Base-by-base conservation (phyloP, 2,888 invertebrate genomes). In the Lissonota sp. region DNA sequence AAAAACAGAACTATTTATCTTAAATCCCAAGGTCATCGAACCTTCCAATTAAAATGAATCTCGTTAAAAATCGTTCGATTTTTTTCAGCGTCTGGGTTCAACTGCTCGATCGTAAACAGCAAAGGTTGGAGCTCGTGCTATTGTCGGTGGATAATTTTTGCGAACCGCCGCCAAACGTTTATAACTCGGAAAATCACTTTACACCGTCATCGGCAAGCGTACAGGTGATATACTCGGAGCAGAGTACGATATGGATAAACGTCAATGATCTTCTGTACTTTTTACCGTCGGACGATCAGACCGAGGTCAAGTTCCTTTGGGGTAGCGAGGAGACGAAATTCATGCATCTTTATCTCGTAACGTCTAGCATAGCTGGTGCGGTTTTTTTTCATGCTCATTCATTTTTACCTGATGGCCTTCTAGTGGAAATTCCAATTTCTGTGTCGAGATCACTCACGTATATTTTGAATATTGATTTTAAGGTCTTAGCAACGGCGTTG, bases 321-420 rank as follows among this genome's bases (percentile, higher is more conserved):
- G 97, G 97, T 0, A 97, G 97, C 53, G 99, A 99, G 93, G 97
- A 98, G 91, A 96, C 96, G 0, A 98, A 98, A 0, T 98, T 95
- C 90, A 94, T 98, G 70, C 99, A 99, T 91, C 94, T 99, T 78
- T 98, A 98, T 91, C 93, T 96, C 71, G 94, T 97, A 58, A 96
- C 96, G 0, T 96, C 97, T 66, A 92, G 93, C 82, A 90, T 94
- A 86, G 90, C 92, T 63, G 91, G 92, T 91, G 80, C 37, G 83
- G 79, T 40, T 37, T 70, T 14, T 14, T 39, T 16, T 39, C 10
- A 8, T 60, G 6, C 26, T 44, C 16, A 46, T 16, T 60, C 37
- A n/a, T 53, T 46, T 51, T 42, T 6, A 44, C 46, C 37, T 55
- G 26, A 26, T 26, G 26, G 1, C 26, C 3, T 26, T 26, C 26